phyloP scores from a whole-genome alignment of 1,140 invertebrate genomes.

The Papilio xuthus region DNA sequence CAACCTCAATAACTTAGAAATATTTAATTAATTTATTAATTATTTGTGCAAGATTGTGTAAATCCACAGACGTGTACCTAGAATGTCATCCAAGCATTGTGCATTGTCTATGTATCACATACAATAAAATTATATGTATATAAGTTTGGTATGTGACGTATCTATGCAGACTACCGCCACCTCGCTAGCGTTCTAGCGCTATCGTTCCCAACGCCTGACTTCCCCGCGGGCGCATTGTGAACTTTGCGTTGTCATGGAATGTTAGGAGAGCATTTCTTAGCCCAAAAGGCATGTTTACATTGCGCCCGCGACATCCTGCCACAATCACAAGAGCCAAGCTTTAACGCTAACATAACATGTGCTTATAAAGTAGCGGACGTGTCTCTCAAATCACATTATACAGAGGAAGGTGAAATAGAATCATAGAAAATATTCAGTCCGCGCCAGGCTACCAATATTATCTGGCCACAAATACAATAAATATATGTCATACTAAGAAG shows the following conservation, averaged over 20 bases:
- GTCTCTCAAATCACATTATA: slow-evolving; percentile 31
- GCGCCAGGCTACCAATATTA: background rate
- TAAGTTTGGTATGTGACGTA: slow-evolving; percentile 44
- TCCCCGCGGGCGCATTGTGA: slow-evolving; percentile 41
- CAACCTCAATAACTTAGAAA: background rate
- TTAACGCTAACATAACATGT: slow-evolving; percentile 61
- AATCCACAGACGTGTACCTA: slow-evolving; percentile 42
- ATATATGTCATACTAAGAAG: no score
- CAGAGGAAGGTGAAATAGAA: background rate
- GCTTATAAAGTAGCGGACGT: slow-evolving; percentile 52
- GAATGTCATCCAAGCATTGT: slow-evolving; percentile 61
- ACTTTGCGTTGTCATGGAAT: background rate
- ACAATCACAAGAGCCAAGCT: slow-evolving; percentile 65
- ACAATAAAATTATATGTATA: slow-evolving; percentile 50
- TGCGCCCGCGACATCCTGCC: slow-evolving; percentile 41
- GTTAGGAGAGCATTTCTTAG: background rate
- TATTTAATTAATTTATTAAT: background rate
- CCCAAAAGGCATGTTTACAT: slow-evolving; percentile 40
- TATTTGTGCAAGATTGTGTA: background rate
- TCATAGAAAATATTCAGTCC: background rate
- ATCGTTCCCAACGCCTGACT: slow-evolving; percentile 54
- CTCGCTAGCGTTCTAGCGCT: slow-evolving; percentile 54
- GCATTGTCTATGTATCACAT: slow-evolving; percentile 63
- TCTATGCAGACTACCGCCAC: slow-evolving; percentile 68
- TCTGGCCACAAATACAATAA: background rate